Base-by-base conservation (phyloP, 2,797 vertebrate species). In the Hyperoplus immaculatus region DNA sequence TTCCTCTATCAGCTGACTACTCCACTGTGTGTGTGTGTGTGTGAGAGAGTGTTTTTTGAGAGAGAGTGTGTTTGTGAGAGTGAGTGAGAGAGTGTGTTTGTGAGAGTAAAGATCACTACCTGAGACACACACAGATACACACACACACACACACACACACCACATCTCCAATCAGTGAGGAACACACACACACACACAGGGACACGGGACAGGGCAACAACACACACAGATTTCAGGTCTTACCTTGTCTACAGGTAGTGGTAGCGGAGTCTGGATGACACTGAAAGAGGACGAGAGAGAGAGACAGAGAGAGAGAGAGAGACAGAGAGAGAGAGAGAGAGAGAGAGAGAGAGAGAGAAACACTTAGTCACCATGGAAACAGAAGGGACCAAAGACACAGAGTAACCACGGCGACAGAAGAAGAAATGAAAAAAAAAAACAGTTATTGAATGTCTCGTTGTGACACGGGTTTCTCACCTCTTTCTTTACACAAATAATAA, bases 181-280 rank as follows among this genome's bases (percentile, higher is more conserved):
- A n/a, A 36, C 42, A 69, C 29, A 16, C 51, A 43, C 9, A 55
- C 42, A 10, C 36, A 21, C 21, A 21, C 21, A 21, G 14, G 14
- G 29, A 75, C 16, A 57, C 1, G 10, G 58, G 58, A 81, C 49
- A 65, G 29, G 49, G 69, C 16, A 36, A 41, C 64, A 43, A 9
- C 21, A 61, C 41, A 50, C 6, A 71, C 71, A 54, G 4, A 46
- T 55, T 8, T 61, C 58, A n/a, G 75, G 64, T 92, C 96, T 97
- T 97, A 99, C 98, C 97, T 99, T 99, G 94, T 99, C 98, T 95
- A 98, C 95, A 92, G 98, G 98, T 95, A 97, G 97, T 88, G 98
- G 97, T 92, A 98, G 95, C 72, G 98, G 96, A 92, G 97, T 95
- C 94, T 98, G 97, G 95, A 98, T 98, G 94, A 98, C 97, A 94